A percentile compares a stretch with the other conserved stretches of the same genome.
Conservation (phyloP, 2,797 vertebrate species). For the Eupleurogrammus muticus region DNA sequence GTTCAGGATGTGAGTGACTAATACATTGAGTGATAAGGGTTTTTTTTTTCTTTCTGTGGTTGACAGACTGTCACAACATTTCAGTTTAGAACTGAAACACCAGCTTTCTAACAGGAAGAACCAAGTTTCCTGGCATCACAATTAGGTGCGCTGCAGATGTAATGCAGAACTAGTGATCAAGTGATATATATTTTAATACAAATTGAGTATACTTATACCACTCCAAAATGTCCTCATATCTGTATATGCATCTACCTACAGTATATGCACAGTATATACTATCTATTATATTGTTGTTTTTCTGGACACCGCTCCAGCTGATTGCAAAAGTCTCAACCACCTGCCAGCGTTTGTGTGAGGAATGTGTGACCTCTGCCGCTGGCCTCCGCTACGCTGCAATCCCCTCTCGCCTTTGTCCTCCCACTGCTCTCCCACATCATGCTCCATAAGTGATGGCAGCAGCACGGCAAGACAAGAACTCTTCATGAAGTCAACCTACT, state of each 20-base stretch:
- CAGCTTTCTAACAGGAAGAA: conserved; percentile 11
- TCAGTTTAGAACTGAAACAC: background rate
- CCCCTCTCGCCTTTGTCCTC: conserved; percentile 27
- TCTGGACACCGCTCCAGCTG: conserved; percentile 8
- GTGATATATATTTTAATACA: background rate
- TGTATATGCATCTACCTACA: background rate
- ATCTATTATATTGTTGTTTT: background rate
- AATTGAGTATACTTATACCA: background rate
- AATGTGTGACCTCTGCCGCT: conserved; percentile 32
- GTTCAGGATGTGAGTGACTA: conserved; percentile 11
- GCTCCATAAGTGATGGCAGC: background rate
- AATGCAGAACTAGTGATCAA: background rate
- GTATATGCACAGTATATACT: background rate
- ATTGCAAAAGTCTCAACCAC: conserved; percentile 26
- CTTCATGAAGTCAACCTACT: background rate
- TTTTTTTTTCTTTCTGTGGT: background rate
- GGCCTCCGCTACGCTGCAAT: conserved; percentile 4
- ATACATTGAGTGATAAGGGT: background rate
- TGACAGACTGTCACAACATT: background rate
- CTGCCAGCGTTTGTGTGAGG: conserved; percentile 35
- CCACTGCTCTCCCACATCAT: background rate
- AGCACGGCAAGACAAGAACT: background rate
- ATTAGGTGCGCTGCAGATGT: too few relatives aligned
- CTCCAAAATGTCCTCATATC: background rate
- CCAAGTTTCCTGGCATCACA: background rate